Base-by-base conservation (phyloP, 2,797 vertebrate species). In the Eurystomus glaucurus region DNA sequence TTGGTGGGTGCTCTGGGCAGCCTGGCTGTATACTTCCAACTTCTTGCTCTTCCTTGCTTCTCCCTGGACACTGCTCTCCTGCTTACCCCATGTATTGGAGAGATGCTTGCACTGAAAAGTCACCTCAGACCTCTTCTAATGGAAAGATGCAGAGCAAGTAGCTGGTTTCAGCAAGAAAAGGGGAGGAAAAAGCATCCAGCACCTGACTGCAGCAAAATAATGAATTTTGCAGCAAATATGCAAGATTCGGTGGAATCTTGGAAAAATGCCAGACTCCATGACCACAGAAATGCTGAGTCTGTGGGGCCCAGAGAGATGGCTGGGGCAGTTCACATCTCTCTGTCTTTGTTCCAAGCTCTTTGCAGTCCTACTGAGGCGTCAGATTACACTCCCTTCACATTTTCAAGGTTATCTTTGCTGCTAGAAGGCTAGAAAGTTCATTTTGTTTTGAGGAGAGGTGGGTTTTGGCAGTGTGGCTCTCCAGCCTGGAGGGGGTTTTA, bases 241-340 rank as follows among this genome's bases (percentile, higher is more conserved):
- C 20, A 62, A 94, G 91, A 93, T 97, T 96, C 93, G 92, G 66
- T 97, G 97, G 96, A 96, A 97, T 97, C 94, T 96, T 97, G 97
- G 96, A 96, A 83, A 65, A 82, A 69, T 1, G 97, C 96, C 94
- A 97, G 82, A 20, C 92, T 97, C 93, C 85, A 66, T 19, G 80
- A 97, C 97, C 96, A 95, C 97, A 97, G 97, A 96, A 97, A 97
- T 97, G 96, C 96, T 96, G 95, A 96, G 94, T 96, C 97, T 93
- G 55, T 96, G 97, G 96, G 96, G 97, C 97, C 97, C 96, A 92
- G 85, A 90, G 85, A 96, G 91, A 97, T 93, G 94, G 90, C 88
- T 97, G 97, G 90, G 94, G 95, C 94, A 95, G 90, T 96, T 97
- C 95, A 96, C 90, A 88, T 97, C 96, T 94, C 88, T 90, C 61